Evolutionary conservation across 2,797 vertebrate genomes (phyloP), one percentile per base, ranked within the genome.

Genomic region (Phrynocephalus guinanensis): DNA sequence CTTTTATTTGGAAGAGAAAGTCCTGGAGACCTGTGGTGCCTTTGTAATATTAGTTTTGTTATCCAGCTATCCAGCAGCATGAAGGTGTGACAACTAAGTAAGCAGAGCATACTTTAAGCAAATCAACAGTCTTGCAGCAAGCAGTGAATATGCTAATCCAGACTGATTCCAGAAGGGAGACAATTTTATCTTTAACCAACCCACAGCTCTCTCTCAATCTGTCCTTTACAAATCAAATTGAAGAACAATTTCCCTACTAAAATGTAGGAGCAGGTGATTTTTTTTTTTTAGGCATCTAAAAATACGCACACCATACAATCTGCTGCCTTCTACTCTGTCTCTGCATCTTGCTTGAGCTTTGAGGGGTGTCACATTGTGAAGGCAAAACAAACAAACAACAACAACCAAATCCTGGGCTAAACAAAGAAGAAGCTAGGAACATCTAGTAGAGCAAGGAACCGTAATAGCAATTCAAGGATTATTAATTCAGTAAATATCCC

Each of bases 391-490:
- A 44, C 33, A 33, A 33, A 33, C 33, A 33, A 33, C 38, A 5
- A 44, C 38, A 44, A 44, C 38, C 38, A 44, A 13, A 70, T 70
- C 70, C 50, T 6, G 6, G 79, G 63, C 10, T 48, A 33, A 66
- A 73, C 68, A 86, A 63, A 44, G 33, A 44, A 87, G 10, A 28
- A 24, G 82, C 70, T 48, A 60, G 56, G 18, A 38, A 66, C 63
- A 70, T 70, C 71, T 60, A 56, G 50, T 75, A 28, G 16, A 50
- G 18, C 33, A 79, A 50, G 33, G 33, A 79, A 75, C 50, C 9
- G 13, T 56, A 56, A 56, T 56, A 56, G 52, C 52, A 67, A 75
- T 85, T 76, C n/a, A 44, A 60, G 33, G 91, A 89, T 77, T 72
- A 48, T 70, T 86, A 68, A 88, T 91, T 75, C 24, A 75, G 33